These are phyloP conservation scores for Xiphias gladius DNA, from an alignment of 2,113 vertebrate species.

Conservation along the genomic window DNA sequence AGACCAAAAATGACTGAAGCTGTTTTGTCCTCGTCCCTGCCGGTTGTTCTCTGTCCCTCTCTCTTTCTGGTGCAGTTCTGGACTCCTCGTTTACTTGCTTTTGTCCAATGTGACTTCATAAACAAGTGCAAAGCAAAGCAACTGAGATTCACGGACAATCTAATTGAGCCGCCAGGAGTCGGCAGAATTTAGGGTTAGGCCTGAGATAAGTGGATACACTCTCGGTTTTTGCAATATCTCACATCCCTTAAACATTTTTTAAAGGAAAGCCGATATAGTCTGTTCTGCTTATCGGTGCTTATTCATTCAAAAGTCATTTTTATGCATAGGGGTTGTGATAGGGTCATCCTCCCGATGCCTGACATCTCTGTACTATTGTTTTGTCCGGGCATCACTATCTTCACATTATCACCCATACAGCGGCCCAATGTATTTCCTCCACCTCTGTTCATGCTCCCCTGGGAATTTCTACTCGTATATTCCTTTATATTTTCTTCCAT, in stretches of 20 bases:
- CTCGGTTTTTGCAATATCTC: too few species aligned
- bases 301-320: not conserved
- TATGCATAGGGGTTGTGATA: not conserved
- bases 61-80: too few species aligned
- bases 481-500: constrained; percentile 50
- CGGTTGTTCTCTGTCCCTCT: too few species aligned
- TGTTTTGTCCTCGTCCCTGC: too few species aligned
- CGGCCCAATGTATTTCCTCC: constrained; percentile 14
- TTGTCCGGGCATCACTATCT: constrained; percentile 12
- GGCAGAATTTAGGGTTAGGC: too few species aligned
- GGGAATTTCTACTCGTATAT: constrained; percentile 17
- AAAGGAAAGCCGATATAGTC: not conserved
- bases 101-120: too few species aligned
- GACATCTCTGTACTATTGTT: not conserved
- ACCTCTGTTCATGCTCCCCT: constrained; percentile 21
- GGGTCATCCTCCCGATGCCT: not conserved
- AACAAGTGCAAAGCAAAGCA: too few species aligned
- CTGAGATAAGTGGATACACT: too few species aligned
- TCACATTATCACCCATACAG: constrained; percentile 5
- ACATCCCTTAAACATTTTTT: not conserved
- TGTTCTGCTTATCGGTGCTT: not conserved
- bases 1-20: too few species aligned
- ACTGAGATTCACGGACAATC: too few species aligned
- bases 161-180: too few species aligned
- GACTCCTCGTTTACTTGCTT: too few species aligned